These are phyloP conservation scores for Polymixis lichenea DNA, from an alignment of 2,888 invertebrate genomes.

Conservation along the genomic window DNA sequence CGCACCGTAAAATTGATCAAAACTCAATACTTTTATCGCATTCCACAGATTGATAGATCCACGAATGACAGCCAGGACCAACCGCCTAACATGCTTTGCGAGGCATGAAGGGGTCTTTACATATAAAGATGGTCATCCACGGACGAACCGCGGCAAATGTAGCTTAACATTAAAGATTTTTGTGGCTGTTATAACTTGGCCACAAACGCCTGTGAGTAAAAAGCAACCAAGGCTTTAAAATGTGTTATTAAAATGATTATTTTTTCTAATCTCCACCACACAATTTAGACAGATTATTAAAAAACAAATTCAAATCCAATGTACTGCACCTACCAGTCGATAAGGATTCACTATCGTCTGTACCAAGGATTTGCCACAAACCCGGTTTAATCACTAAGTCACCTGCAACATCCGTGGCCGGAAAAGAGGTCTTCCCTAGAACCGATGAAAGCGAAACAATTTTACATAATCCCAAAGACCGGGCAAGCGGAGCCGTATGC, in stretches of 20 bases:
- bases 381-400: conserved; percentile 44
- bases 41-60: too few species aligned
- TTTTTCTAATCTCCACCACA: not conserved
- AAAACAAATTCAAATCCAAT: not conserved
- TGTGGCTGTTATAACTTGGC: too few species aligned
- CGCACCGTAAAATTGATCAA: too few species aligned
- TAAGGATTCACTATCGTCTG: not conserved
- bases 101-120: too few species aligned
- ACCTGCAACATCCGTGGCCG: conserved; percentile 30
- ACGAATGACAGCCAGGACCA: too few species aligned
- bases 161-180: too few species aligned
- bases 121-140: too few species aligned
- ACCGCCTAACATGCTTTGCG: too few species aligned
- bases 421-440: conserved; percentile 33
- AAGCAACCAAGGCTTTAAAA: not conserved
- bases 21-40: too few species aligned
- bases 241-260: not conserved
- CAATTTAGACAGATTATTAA: too few species aligned
- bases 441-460: conserved; percentile 53
- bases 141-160: too few species aligned
- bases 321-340: not conserved
- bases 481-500: conserved; percentile 45
- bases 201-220: not conserved
- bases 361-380: conserved; percentile 11
- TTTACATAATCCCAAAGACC: conserved; percentile 53